Percentiles rank a stretch among this genome's conserved stretches.
phyloP scores from a whole-genome alignment of 2,888 invertebrate species.

The Griposia aprilina region DNA sequence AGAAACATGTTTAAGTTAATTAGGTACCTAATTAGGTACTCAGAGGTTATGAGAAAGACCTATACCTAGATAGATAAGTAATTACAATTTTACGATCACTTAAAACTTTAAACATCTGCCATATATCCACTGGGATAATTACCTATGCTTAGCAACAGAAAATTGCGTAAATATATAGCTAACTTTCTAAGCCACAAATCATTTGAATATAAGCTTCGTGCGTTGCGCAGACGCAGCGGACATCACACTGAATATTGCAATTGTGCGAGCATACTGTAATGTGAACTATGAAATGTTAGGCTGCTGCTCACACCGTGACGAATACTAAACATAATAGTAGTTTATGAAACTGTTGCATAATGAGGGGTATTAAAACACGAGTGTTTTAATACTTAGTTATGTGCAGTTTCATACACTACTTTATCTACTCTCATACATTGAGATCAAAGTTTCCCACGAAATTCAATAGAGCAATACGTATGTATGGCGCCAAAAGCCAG shows the following conservation, averaged over 20 bases:
- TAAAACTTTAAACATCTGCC: background rate
- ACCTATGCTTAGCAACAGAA: constrained; percentile 20
- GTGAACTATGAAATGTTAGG: constrained; percentile 64
- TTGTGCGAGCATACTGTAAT: constrained; percentile 67
- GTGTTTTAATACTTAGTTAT: too few relatives aligned
- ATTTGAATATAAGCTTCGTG: constrained; percentile 56
- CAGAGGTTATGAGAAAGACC: background rate
- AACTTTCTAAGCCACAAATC: constrained; percentile 58
- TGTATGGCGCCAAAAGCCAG: too few relatives aligned
- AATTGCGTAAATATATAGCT: constrained; percentile 46
- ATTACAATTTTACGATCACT: constrained; percentile 10
- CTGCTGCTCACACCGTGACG: constrained; percentile 49
- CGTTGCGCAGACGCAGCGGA: constrained; percentile 65
- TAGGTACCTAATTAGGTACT: background rate
- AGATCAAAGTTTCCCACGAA: too few relatives aligned
- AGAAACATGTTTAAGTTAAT: background rate
- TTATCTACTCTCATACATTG: too few relatives aligned
- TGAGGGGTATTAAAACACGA: too few relatives aligned
- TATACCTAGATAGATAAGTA: background rate
- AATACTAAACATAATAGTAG: background rate
- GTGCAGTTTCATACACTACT: too few relatives aligned
- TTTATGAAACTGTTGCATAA: too few relatives aligned
- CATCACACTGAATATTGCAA: constrained; percentile 65
- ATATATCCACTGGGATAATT: constrained; percentile 3
- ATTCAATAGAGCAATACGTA: too few relatives aligned